Percentiles rank a stretch among this genome's conserved stretches.
Evolutionary conservation across 2,888 invertebrate genomes (phyloP).

Genomic region (Tenthredo scrophulariae): DNA sequence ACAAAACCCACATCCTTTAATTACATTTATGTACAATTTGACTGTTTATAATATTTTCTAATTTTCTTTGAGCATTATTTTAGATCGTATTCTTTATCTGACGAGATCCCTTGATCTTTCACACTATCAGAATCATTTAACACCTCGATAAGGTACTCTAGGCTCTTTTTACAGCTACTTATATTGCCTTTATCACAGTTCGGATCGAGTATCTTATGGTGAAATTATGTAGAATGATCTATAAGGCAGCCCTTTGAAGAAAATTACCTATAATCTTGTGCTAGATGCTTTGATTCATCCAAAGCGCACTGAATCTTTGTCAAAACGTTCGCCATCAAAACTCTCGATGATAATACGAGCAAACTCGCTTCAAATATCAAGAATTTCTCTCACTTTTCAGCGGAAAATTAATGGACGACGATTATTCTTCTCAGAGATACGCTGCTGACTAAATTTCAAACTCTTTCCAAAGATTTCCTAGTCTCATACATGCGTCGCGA

Average conservation of each 20-base stretch:
- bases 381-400: not conserved
- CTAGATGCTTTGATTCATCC: not conserved
- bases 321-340: not conserved
- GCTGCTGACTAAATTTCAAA: not conserved
- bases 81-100: constrained; percentile 21
- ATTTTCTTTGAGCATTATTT: not conserved
- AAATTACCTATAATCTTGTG: not conserved
- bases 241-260: not conserved
- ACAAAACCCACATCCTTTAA: constrained; percentile 8
- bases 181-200: constrained; percentile 23
- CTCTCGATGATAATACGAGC: not conserved
- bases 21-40: constrained; percentile 27
- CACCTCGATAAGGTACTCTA: constrained; percentile 14
- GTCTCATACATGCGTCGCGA: constrained; percentile 85
- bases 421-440: not conserved
- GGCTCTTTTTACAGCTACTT: constrained; percentile 21
- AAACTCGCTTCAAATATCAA: not conserved
- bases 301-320: not conserved
- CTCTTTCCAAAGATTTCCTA: constrained; percentile 44
- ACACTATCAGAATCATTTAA: not conserved
- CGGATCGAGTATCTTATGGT: constrained; percentile 6
- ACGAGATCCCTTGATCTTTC: not conserved
- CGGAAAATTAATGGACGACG: not conserved
- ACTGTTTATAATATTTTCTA: constrained; percentile 15
- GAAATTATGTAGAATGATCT: not conserved